phyloP scores from a whole-genome alignment of 2,888 invertebrate genomes.

The Amphipyra berbera region DNA sequence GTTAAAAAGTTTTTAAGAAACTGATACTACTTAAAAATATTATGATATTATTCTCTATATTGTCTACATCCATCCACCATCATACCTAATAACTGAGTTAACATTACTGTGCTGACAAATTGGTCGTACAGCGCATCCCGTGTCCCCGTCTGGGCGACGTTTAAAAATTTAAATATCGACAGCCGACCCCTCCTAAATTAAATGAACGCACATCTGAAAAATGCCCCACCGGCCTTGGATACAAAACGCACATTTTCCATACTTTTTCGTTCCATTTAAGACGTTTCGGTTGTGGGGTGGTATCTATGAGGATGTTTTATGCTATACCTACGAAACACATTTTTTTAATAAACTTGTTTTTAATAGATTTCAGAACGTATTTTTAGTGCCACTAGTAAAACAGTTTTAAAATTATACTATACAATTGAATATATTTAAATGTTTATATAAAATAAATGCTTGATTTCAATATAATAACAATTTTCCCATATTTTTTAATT shows the following conservation, averaged over 20 bases:
- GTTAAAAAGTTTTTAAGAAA: no score
- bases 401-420: no score
- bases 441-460: no score
- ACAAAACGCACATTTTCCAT: conserved; percentile 63
- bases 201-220: conserved; percentile 79
- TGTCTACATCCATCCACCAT: conserved; percentile 27
- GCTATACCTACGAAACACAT: conserved; percentile 44
- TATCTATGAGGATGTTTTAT: conserved; percentile 61
- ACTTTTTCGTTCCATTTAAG: conserved; percentile 55
- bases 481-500: no score
- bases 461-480: no score
- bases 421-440: no score
- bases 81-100: conserved; percentile 50
- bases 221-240: conserved; percentile 61
- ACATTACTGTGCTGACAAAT: conserved; percentile 75
- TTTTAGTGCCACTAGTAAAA: no score
- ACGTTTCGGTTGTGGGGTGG: conserved; percentile 58
- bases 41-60: not conserved
- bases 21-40: no score
- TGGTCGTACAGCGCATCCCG: conserved; percentile 69
- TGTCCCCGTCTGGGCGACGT: conserved; percentile 77
- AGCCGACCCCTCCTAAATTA: conserved; percentile 83
- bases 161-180: conserved; percentile 88
- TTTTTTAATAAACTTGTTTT: conserved; percentile 1
- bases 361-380: no score